Conservation (phyloP, 2,797 vertebrate genomes). For the Emydoidea blandingii region DNA sequence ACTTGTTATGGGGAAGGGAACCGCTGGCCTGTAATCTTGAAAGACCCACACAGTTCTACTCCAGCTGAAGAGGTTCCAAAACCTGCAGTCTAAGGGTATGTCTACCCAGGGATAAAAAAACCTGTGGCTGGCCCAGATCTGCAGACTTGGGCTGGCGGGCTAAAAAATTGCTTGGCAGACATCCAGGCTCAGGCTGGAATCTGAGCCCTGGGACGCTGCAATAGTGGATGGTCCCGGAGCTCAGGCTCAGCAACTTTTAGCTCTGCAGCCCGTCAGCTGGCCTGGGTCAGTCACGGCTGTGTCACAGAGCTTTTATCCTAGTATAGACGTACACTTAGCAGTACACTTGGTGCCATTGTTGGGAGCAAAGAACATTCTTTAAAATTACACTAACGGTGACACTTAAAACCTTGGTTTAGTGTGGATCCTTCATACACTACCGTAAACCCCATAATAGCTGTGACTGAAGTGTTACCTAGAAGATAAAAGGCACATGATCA, state of each 20-base stretch:
- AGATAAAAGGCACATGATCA: background rate
- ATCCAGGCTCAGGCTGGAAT: too few species aligned
- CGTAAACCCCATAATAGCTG: background rate
- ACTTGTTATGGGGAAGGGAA: background rate
- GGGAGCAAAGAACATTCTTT: background rate
- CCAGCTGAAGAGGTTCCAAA: background rate
- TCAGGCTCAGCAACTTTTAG: too few species aligned
- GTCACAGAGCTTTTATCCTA: background rate
- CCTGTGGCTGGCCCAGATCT: too few species aligned
- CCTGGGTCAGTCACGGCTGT: background rate
- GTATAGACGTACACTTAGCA: background rate
- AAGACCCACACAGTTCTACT: background rate
- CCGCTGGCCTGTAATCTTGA: background rate
- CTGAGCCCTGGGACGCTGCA: too few species aligned
- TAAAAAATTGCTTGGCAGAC: too few species aligned
- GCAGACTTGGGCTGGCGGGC: too few species aligned
- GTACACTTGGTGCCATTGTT: background rate
- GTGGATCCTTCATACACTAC: background rate
- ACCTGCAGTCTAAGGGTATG: too few species aligned
- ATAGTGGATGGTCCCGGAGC: too few species aligned
- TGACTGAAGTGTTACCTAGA: background rate
- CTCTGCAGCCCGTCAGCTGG: background rate
- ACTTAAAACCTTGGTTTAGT: background rate
- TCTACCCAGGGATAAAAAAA: too few species aligned
- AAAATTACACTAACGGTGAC: background rate